phyloP scores from a whole-genome alignment of 1,140 invertebrate genomes.

The silkworm (Bombyx mori) region ASM3026992v2 NC_085132.1:8979501-8980000 shows the following conservation, averaged over 20 bases:
- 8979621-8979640: neutral
- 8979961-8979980: too few relatives aligned
- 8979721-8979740: neutral
- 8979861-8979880: too few relatives aligned
- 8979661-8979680: neutral
- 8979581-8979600: neutral
- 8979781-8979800: too few relatives aligned
- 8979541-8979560: slow-evolving; percentile 7
- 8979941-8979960: too few relatives aligned
- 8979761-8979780: too few relatives aligned
- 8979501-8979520: slow-evolving; percentile 6
- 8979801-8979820: too few relatives aligned
- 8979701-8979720: neutral
- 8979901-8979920: too few relatives aligned
- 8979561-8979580: slow-evolving; percentile 13
- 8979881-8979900: too few relatives aligned
- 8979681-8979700: neutral
- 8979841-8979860: too few relatives aligned
- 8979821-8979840: too few relatives aligned
- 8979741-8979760: neutral
- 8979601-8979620: neutral
- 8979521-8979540: slow-evolving; percentile 12
- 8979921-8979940: too few relatives aligned
- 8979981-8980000: too few relatives aligned
- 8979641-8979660: neutral